Percentiles rank a stretch among this genome's conserved stretches.
These are phyloP conservation scores for Tragelaphus imberbis DNA, from an alignment of 2,113 vertebrate genomes.

Conservation along the genomic window DNA sequence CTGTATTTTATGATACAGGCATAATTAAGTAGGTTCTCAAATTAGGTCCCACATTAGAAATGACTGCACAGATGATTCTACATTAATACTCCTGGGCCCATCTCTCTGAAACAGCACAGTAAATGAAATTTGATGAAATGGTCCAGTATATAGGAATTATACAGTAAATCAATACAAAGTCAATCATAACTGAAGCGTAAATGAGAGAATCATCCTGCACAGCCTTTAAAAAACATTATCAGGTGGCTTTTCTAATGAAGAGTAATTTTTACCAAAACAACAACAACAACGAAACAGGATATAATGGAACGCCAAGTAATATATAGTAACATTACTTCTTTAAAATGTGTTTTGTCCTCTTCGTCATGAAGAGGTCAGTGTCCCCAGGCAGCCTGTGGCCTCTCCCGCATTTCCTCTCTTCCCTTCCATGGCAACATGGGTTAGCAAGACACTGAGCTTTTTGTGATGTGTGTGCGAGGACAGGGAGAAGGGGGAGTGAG, in stretches of 20 bases:
- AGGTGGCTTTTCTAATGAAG: background rate
- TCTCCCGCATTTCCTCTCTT: background rate
- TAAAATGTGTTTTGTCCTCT: conserved; percentile 5
- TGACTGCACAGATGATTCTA: background rate
- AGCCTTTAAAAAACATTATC: background rate
- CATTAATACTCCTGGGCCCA: background rate
- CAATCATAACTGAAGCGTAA: background rate
- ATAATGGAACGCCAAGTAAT: background rate
- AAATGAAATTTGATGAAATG: background rate
- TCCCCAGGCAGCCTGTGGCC: conserved; percentile 31
- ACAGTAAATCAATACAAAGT: conserved; percentile 1
- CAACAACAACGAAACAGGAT: background rate
- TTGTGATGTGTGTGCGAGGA: conserved; percentile 54
- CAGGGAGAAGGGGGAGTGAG: background rate
- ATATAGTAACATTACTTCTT: background rate
- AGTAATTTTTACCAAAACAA: background rate
- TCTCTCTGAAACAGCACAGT: background rate
- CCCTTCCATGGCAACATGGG: conserved; percentile 42
- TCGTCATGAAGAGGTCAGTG: conserved; percentile 3
- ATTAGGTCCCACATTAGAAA: background rate
- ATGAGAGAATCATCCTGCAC: background rate
- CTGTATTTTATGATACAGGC: background rate
- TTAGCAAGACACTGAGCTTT: conserved; percentile 59
- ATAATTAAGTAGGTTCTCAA: conserved; percentile 11
- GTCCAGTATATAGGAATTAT: background rate